Base-by-base conservation (phyloP, 2,888 invertebrate genomes). In the Atherix ibis region DNA sequence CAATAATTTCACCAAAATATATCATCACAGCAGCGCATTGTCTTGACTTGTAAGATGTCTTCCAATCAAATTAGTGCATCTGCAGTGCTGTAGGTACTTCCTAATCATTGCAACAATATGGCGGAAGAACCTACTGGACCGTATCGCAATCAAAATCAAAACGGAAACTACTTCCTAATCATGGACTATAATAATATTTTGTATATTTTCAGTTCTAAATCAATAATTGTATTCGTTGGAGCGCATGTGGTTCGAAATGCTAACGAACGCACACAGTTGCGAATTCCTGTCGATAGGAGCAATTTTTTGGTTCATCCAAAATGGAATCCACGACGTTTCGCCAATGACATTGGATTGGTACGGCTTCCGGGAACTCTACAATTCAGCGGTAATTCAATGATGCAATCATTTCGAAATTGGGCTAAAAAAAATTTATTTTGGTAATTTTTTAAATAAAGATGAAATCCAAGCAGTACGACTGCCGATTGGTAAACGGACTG, bases 191-290 rank as follows among this genome's bases (percentile, higher is more conserved):
- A n/a, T n/a, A n/a, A n/a, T n/a, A n/a, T n/a, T n/a, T n/a, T n/a
- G n/a, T n/a, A n/a, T n/a, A n/a, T n/a, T 6, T 22, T 22, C 10
- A 22, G 22, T 22, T 22, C 22, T 6, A 10, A 22, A 22, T 8
- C 6, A 22, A 22, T 22, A 22, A 10, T 22, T 6, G 48, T 59
- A 4, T 59, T 59, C 38, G 40, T 59, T 17, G 58, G 58, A 12
- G 60, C 60, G 18, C 53, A 58, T 37, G 58, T 58, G 37, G 56
- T 59, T 18, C 56, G 56, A 35, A 57, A 58, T 31, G 46, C 51
- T 37, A 47, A 54, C 24, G 58, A 58, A 34, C 22, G 10, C 22
- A 58, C 57, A 8, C 65, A 63, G 26, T 53, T 53, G 40, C 61
- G 64, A 10, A 56, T 60, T 18, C 50, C 6, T n/a, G 25, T 36